Conservation (phyloP, 1,140 invertebrate species). For the Scaptomyza hsui region DNA sequence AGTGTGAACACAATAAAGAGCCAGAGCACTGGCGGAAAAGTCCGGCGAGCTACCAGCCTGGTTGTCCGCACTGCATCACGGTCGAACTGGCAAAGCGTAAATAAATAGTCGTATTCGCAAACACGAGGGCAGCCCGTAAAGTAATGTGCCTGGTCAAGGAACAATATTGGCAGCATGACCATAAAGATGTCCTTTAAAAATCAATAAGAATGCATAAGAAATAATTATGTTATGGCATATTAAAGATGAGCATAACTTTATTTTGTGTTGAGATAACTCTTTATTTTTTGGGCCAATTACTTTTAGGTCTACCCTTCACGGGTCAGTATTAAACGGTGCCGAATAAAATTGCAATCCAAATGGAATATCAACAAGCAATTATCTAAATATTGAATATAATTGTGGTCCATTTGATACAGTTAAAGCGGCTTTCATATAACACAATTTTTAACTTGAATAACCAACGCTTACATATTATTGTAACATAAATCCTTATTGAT, state of each 20-base stretch:
- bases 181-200: neutral
- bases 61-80: neutral
- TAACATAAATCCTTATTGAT: no score
- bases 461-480: no score
- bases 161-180: neutral
- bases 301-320: neutral
- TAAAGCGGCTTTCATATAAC: neutral
- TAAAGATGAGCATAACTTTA: no score
- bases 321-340: neutral
- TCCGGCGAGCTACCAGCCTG: neutral
- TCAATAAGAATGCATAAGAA: neutral
- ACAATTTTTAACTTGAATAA: no score
- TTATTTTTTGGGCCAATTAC: neutral
- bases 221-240: no score
- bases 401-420: neutral
- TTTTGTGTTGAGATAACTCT: neutral
- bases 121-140: neutral
- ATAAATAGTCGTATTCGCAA: conserved; percentile 12
- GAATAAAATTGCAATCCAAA: conserved; percentile 4
- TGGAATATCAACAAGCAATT: neutral
- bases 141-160: neutral
- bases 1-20: conserved; percentile 10
- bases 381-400: neutral
- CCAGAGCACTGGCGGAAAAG: no score
- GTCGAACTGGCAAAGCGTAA: conserved; percentile 6